Conservation (phyloP, 2,797 vertebrate genomes). For the Eupleurogrammus muticus region DNA sequence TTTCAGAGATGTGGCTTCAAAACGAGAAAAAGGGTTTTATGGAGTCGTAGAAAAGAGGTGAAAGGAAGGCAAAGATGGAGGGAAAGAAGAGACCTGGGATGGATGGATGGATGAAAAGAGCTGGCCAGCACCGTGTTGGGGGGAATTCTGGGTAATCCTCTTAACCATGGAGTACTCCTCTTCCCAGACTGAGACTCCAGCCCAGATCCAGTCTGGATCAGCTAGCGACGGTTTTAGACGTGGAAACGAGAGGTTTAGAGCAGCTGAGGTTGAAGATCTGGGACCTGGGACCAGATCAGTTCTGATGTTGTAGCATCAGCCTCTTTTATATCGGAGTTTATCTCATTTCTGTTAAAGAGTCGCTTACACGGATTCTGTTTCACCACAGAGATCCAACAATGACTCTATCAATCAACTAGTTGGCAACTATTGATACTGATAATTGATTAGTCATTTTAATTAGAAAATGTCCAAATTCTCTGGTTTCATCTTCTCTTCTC, state of each 20-base stretch:
- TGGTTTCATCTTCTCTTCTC: no score
- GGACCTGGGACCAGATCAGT: no score
- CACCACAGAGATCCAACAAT: no score
- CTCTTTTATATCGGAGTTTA: no score
- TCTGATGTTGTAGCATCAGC: no score
- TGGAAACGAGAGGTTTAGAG: conserved; percentile 24
- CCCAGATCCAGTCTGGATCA: conserved; percentile 77
- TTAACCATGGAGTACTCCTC: conserved; percentile 79
- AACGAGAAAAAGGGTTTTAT: conserved; percentile 36
- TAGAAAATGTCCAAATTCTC: no score
- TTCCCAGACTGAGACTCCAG: conserved; percentile 76
- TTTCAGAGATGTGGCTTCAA: conserved; percentile 18
- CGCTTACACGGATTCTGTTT: no score
- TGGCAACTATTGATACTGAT: no score
- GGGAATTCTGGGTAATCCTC: conserved; percentile 84
- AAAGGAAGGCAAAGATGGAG: conserved; percentile 36
- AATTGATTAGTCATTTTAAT: no score
- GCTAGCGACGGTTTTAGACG: conserved; percentile 69
- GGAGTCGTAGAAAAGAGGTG: conserved; percentile 26
- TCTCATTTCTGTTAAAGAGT: no score
- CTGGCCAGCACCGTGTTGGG: conserved; percentile 76
- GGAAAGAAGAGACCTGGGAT: conserved; percentile 61
- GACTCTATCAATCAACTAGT: no score
- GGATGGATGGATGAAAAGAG: conserved; percentile 72
- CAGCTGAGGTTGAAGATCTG: no score